These are phyloP conservation scores for Machimus rusticus DNA, from an alignment of 2,888 invertebrate species.

Conservation along the genomic window DNA sequence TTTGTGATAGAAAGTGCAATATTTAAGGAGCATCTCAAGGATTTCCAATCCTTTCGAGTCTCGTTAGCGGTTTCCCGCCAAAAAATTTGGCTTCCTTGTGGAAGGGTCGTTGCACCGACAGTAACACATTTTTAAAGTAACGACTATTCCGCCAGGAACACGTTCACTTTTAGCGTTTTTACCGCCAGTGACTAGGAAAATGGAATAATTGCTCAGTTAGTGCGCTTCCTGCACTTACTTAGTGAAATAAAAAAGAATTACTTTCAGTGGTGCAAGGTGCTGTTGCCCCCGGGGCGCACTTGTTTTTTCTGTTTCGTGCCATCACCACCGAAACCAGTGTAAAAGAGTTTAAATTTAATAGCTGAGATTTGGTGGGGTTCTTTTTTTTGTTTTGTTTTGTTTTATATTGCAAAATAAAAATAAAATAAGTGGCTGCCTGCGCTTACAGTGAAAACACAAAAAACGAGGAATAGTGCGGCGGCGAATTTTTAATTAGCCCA, in stretches of 20 bases:
- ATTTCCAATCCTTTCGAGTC: background rate
- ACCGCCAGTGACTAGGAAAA: constrained; percentile 7
- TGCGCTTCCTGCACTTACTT: constrained; percentile 12
- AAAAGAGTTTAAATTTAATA: background rate
- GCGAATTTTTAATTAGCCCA: constrained; percentile 29
- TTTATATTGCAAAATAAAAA: background rate
- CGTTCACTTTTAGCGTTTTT: background rate
- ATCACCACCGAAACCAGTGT: background rate
- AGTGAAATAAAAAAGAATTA: background rate
- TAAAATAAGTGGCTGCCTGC: background rate
- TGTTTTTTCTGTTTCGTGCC: background rate
- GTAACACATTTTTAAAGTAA: background rate
- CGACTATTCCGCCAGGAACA: background rate
- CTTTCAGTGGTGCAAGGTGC: constrained; percentile 2
- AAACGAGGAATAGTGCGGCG: constrained; percentile 18
- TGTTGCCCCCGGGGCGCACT: background rate
- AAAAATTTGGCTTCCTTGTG: background rate
- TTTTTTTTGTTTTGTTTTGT: background rate
- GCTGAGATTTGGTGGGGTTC: background rate
- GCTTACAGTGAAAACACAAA: constrained; percentile 1
- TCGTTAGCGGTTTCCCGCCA: constrained; percentile 4
- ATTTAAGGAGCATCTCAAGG: background rate
- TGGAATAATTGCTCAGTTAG: constrained; percentile 7
- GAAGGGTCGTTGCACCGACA: background rate
- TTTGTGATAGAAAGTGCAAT: constrained; percentile 28